Conservation (phyloP, 2,797 vertebrate genomes). For the Pipistrellus kuhlii region DNA sequence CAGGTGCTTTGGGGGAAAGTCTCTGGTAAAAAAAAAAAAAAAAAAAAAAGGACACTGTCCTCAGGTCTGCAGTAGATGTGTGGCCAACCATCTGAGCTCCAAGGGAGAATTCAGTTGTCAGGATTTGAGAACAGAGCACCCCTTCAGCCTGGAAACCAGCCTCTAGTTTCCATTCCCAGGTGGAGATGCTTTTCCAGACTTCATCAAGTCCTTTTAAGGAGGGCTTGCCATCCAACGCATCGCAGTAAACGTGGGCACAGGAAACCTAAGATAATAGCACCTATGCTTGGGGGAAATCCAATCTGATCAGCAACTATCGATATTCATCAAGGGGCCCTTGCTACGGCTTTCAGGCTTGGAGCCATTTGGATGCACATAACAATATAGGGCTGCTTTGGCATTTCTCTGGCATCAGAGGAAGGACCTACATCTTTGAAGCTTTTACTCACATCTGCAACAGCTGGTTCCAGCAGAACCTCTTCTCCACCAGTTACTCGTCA, state of each 20-base stretch:
- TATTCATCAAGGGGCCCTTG: constrained; percentile 79
- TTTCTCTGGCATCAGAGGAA: constrained; percentile 94
- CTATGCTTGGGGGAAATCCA: constrained; percentile 93
- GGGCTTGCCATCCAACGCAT: constrained; percentile 90
- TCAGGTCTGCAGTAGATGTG: background rate
- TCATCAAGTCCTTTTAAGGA: constrained; percentile 83
- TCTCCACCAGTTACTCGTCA: constrained; percentile 96
- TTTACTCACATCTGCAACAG: constrained; percentile 93
- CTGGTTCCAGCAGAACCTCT: constrained; percentile 96
- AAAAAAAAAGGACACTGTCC: background rate
- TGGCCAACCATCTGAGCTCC: constrained; percentile 68
- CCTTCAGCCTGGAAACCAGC: constrained; percentile 33
- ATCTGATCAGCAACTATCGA: constrained; percentile 91
- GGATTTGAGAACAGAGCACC: constrained; percentile 45
- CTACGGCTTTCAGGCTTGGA: constrained; percentile 77
- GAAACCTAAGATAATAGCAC: constrained; percentile 89
- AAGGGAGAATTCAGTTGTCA: constrained; percentile 60
- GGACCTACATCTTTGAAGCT: constrained; percentile 98
- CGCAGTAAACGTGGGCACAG: constrained; percentile 93
- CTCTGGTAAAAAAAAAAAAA: constrained; percentile 10
- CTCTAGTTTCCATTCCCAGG: constrained; percentile 31
- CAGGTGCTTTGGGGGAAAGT: constrained; percentile 23
- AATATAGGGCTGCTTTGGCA: constrained; percentile 94
- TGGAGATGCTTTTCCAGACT: constrained; percentile 54
- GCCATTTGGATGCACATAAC: constrained; percentile 92